Percentiles rank a stretch among this genome's conserved stretches.
phyloP scores from a whole-genome alignment of 2,888 invertebrate genomes.

The Unio delphinus region DNA sequence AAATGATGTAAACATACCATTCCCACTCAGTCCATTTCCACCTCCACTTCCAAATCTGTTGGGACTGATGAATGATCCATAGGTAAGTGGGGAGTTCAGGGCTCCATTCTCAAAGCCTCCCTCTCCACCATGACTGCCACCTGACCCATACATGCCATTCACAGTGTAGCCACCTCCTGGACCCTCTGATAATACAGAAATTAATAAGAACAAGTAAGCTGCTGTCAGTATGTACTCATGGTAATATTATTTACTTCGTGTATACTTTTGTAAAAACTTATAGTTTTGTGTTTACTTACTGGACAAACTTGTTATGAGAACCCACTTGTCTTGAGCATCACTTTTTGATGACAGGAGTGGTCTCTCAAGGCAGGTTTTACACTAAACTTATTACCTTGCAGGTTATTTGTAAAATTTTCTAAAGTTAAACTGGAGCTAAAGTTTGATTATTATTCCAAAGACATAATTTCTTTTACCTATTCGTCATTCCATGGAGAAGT shows the following conservation, averaged over 20 bases:
- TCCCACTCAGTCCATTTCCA: constrained; percentile 17
- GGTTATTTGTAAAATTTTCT: too few species aligned
- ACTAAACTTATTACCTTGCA: too few species aligned
- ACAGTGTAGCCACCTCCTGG: constrained; percentile 32
- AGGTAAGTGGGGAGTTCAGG: constrained; percentile 31
- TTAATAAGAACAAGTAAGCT: background rate
- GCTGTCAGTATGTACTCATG: background rate
- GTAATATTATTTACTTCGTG: background rate
- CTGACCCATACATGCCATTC: constrained; percentile 32
- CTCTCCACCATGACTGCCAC: constrained; percentile 58
- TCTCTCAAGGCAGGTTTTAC: too few species aligned
- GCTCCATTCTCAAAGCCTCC: constrained; percentile 39
- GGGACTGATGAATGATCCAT: constrained; percentile 49
- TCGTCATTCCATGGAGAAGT: too few species aligned
- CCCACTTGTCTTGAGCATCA: too few species aligned
- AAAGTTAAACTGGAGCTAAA: too few species aligned
- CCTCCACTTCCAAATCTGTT: constrained; percentile 52
- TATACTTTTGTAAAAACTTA: background rate
- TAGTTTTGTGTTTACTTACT: too few species aligned
- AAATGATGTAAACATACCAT: too few species aligned
- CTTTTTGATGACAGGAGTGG: too few species aligned
- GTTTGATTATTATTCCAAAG: too few species aligned
- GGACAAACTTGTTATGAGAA: too few species aligned
- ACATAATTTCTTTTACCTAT: too few species aligned
- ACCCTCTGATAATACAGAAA: constrained; percentile 15